phyloP scores from a whole-genome alignment of 2,888 invertebrate species.

The Rhimphoctona megacephalus region DNA sequence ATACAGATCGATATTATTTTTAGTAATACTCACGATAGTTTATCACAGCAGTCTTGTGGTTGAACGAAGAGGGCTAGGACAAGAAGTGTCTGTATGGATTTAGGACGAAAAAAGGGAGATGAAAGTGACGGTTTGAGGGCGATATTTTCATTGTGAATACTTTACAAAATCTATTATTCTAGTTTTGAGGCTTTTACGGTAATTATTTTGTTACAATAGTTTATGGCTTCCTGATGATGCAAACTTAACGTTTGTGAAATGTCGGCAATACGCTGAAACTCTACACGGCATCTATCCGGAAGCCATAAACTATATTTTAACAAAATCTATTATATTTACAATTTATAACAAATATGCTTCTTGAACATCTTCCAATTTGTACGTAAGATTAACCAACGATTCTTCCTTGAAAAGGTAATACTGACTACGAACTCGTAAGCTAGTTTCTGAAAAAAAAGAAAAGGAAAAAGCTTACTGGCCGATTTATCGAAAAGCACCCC shows the following conservation, averaged over 20 bases:
- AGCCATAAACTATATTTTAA: too few relatives aligned
- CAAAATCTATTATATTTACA: background rate
- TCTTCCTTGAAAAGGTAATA: background rate
- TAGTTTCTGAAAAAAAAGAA: background rate
- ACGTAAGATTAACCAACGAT: background rate
- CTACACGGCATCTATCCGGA: too few relatives aligned
- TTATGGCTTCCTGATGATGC: too few relatives aligned
- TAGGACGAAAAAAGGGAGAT: background rate
- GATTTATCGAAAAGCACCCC: slow-evolving; percentile 49
- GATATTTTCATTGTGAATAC: background rate
- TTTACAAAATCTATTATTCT: background rate
- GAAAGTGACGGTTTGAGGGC: background rate
- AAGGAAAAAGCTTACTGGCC: slow-evolving; percentile 43
- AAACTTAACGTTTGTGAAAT: too few relatives aligned
- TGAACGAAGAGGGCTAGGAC: too few relatives aligned
- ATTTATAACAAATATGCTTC: background rate
- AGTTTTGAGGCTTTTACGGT: too few relatives aligned
- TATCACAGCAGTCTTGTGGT: background rate
- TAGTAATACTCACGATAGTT: background rate
- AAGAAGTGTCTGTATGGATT: background rate
- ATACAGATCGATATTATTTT: background rate
- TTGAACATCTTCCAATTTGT: background rate
- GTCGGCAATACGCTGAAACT: too few relatives aligned
- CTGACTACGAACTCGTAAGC: background rate
- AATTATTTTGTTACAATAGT: too few relatives aligned